Evolutionary conservation across 2,113 vertebrate species (phyloP).

Genomic region (Heterocephalus glaber): DNA sequence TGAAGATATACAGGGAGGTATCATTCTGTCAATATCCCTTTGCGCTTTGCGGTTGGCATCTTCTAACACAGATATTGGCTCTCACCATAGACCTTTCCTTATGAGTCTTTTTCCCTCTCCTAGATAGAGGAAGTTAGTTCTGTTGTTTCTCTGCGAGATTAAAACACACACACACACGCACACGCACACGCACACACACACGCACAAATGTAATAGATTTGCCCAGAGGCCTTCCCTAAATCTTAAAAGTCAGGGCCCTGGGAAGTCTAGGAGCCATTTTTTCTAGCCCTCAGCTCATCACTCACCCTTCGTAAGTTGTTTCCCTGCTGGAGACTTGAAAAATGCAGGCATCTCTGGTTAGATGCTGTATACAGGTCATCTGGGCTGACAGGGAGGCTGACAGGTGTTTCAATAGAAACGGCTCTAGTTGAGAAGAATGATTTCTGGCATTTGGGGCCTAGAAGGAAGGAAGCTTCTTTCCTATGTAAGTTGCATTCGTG

Average conservation of each 20-base stretch:
- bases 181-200: background rate
- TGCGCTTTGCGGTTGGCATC: background rate
- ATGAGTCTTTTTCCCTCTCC: background rate
- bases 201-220: conserved; percentile 4
- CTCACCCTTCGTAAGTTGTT: conserved; percentile 14
- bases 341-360: conserved; percentile 26
- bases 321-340: conserved; percentile 50
- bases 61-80: background rate
- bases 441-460: conserved; percentile 48
- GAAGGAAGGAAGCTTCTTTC: background rate
- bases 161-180: background rate
- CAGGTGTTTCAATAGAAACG: conserved; percentile 44
- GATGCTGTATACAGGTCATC: background rate
- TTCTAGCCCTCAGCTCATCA: conserved; percentile 2
- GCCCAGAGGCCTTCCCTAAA: conserved; percentile 48
- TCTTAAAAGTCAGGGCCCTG: conserved; percentile 39
- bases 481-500: background rate
- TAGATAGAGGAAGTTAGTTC: background rate
- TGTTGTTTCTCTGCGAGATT: conserved; percentile 7
- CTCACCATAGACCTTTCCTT: background rate
- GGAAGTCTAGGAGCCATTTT: conserved; percentile 47
- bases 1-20: background rate
- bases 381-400: background rate
- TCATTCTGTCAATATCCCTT: background rate
- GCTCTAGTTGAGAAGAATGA: conserved; percentile 53